These are phyloP conservation scores for Orthonyx spaldingii DNA, from an alignment of 2,113 vertebrate species.

Conservation along the genomic window DNA sequence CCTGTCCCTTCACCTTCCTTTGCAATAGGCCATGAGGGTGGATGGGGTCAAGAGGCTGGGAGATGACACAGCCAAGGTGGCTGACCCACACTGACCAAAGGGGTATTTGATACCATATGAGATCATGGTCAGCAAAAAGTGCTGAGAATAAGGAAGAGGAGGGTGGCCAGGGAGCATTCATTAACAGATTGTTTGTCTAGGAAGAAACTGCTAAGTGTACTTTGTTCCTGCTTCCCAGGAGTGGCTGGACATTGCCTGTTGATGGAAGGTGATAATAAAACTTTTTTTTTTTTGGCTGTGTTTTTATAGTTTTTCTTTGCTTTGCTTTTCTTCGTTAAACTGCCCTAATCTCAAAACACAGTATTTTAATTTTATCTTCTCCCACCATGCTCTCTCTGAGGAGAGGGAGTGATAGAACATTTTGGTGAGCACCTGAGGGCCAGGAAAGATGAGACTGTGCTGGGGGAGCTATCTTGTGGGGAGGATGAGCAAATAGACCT, in stretches of 20 bases:
- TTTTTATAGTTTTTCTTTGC: not conserved
- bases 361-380: not conserved
- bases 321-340: not conserved
- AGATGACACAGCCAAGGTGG: not conserved
- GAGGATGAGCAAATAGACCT: not conserved
- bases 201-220: not conserved
- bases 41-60: not conserved
- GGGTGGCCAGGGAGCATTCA: not conserved
- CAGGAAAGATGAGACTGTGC: not conserved
- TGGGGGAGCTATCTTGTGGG: not conserved
- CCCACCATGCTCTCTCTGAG: not conserved
- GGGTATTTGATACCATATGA: fast-evolving
- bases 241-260: not conserved
- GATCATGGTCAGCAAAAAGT: not conserved
- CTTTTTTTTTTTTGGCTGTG: no score
- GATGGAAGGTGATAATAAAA: not conserved
- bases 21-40: not conserved
- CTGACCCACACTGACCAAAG: not conserved
- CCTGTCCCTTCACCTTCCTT: not conserved
- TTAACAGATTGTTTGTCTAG: not conserved
- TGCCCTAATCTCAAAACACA: not conserved
- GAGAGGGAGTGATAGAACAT: not conserved
- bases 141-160: not conserved
- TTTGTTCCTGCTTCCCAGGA: not conserved
- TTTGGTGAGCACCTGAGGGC: not conserved